Evolutionary conservation across 2,888 invertebrate genomes (phyloP), one percentile per base, ranked within the genome.

Genomic region (Latrodectus elegans): DNA sequence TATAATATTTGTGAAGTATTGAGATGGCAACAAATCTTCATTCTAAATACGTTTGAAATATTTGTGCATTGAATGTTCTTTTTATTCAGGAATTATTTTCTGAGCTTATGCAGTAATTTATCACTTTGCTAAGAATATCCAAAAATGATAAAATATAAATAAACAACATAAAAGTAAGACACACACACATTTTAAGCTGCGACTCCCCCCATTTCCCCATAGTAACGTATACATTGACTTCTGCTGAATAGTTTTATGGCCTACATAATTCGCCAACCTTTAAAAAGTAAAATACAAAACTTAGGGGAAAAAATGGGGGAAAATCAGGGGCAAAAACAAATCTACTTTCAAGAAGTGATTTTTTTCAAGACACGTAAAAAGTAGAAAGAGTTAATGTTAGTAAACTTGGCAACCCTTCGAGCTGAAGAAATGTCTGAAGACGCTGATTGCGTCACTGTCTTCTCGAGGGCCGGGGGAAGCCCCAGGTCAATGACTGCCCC

Each of bases 401-500:
- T 75, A 82, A 82, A 75, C 82, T 74, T 82, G 55, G 74, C 82
- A 82, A 74, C 75, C 75, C 74, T 68, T 65, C 81, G 49, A 49
- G n/a, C 17, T 22, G 22, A 22, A 22, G 22, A 22, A 22, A 22
- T 22, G 22, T 22, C 22, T 22, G 22, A 22, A 22, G 15, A 60
- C 26, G 65, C 14, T 71, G 53, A 51, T 71, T 78, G 77, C 78
- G 77, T 84, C 77, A 78, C 53, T 22, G 9, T 15, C 38, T 55
- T 38, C 8, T 55, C 22, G 26, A 26, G 65, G 72, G 51, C 15
- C 4, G 70, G 77, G 77, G 77, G 22, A 65, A 26, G 53, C 71
- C 65, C 64, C n/a, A 38, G 84, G 84, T 84, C 84, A 84, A 72
- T 84, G 84, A 84, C 84, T 84, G 84, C 77, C 65, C 77, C 71